Evolutionary conservation across 2,113 vertebrate genomes (phyloP).

Genomic region (Myocastor coypus): DNA sequence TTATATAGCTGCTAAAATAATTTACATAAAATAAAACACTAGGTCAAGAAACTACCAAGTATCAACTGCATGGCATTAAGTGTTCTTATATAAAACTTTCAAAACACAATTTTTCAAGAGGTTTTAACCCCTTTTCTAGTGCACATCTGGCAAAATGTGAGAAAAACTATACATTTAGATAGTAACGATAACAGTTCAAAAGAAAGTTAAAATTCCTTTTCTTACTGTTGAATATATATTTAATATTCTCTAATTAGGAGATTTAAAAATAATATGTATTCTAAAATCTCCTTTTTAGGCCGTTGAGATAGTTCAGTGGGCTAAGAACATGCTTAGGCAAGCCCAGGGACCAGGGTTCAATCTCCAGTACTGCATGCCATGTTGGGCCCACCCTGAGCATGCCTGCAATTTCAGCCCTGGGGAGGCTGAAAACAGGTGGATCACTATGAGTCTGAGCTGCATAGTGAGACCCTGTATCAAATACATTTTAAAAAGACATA

Average conservation of each 20-base stretch:
- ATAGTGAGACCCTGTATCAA: too few species aligned
- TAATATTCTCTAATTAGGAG: neutral
- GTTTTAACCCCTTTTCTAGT: neutral
- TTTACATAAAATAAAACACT: neutral
- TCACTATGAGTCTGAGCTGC: too few species aligned
- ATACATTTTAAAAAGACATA: too few species aligned
- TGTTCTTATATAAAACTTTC: neutral
- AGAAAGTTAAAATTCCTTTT: slow-evolving; percentile 4
- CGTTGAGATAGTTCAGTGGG: too few species aligned
- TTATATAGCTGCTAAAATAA: neutral
- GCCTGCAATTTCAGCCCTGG: too few species aligned
- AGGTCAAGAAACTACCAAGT: neutral
- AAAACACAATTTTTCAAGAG: neutral
- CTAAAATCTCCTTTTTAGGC: neutral
- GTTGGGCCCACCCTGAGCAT: too few species aligned
- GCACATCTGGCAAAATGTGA: neutral
- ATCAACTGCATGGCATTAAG: neutral
- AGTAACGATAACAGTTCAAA: slow-evolving; percentile 27
- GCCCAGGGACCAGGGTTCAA: too few species aligned
- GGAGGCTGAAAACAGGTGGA: too few species aligned
- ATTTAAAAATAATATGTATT: neutral
- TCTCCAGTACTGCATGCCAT: too few species aligned
- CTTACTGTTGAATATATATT: neutral
- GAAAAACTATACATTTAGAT: neutral
- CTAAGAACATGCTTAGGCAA: too few species aligned